Conservation (phyloP, 2,113 vertebrate species). For the Tachysurus vachellii region DNA sequence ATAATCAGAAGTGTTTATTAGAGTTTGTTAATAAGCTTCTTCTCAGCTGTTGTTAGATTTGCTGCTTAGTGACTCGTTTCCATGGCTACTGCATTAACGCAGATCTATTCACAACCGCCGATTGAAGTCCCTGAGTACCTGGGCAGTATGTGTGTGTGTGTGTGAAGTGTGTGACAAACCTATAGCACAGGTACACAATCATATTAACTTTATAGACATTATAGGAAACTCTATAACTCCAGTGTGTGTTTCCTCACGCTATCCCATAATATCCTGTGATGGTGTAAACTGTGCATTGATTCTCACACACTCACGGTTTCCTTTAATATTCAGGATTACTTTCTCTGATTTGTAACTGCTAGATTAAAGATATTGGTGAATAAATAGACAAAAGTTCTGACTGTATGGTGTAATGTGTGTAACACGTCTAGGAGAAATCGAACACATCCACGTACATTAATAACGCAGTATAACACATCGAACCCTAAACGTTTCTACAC, state of each 20-base stretch:
- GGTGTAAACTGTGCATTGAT: not conserved
- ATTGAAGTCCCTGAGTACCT: not conserved
- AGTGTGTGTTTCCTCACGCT: not conserved
- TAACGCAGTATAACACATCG: not conserved
- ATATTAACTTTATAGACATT: not conserved
- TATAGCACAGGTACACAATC: constrained; percentile 4
- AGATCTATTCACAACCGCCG: not conserved
- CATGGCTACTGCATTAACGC: not conserved
- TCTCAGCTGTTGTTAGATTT: not conserved
- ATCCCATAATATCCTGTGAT: not conserved
- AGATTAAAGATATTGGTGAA: not conserved
- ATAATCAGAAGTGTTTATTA: constrained; percentile 14
- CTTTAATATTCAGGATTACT: not conserved
- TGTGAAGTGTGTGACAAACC: not conserved
- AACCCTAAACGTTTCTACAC: not conserved
- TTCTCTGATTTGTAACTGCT: constrained; percentile 14
- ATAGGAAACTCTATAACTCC: too few relatives aligned
- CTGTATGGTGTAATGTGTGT: not conserved
- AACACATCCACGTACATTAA: not conserved
- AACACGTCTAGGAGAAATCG: not conserved
- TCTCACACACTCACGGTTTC: not conserved
- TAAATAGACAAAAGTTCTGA: not conserved
- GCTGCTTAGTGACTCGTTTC: constrained; percentile 10
- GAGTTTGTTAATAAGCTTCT: not conserved
- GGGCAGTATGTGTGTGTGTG: not conserved